Base-by-base conservation (phyloP, 2,797 vertebrate genomes). In the Graptemys geographica region DNA sequence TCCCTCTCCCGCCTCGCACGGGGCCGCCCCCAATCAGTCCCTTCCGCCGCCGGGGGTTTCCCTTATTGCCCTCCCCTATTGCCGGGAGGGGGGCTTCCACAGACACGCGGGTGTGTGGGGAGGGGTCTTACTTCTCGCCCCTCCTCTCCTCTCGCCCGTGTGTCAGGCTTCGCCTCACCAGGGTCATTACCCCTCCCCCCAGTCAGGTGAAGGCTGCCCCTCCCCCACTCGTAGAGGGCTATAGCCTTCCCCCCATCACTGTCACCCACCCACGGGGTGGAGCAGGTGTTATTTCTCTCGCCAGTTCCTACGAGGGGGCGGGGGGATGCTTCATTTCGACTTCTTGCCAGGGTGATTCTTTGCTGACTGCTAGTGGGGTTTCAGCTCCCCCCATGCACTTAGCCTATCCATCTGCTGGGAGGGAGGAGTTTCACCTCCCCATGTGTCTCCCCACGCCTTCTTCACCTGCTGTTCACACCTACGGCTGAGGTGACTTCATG, bases 171-270 rank as follows among this genome's bases (percentile, higher is more conserved):
- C 62, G 72, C 55, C 16, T 3, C 78, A 11, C 41, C 41, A 16
- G 41, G 76, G 41, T 44, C 76, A 47, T 12, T 57, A 23, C 44
- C 76, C 47, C 76, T 12, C 37, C 55, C 65, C 72, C 41, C 11
- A 83, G 62, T 88, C 49, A 10, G 79, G 94, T 94, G 96, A 95
- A 94, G 94, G 94, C 86, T 82, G 95, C 94, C 89, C 90, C 84
- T 88, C 65, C 89, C 88, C 51, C 88, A 90, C 57, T 85, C 87
- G 13, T 6, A 15, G 15, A 31, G 59, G 31, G 7, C 31, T 31
- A 16, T 18, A 8, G 59, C 15, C 94, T 89, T 89, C 78, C 91
- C 65, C 69, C 83, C 89, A 18, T 19, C 78, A 16, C 25, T 27
- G 31, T 11, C 59, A 33, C 31, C 31, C 19, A 19, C 65, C 65